Evolutionary conservation across 2,797 vertebrate species (phyloP).

Genomic region (Staurois parvus): DNA sequence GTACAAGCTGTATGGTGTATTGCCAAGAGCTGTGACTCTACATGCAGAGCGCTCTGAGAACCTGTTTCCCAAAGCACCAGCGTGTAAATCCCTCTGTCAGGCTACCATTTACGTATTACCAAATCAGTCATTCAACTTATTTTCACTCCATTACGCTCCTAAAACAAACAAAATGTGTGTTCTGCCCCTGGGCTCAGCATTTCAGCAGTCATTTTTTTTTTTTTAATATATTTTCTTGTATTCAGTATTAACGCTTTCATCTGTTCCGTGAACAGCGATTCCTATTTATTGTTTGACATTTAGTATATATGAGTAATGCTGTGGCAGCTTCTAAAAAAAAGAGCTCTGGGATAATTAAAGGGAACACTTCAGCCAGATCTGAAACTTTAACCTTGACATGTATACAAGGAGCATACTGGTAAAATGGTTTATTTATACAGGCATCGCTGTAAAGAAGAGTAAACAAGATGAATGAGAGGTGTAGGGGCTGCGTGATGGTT

Average conservation of each 20-base stretch:
- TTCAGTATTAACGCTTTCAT: constrained; percentile 3
- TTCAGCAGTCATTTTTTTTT: constrained; percentile 12
- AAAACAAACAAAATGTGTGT: constrained; percentile 56
- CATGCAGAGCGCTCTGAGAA: not conserved
- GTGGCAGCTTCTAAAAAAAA: too few relatives aligned
- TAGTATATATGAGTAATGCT: not conserved
- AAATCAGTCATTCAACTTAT: constrained; percentile 58
- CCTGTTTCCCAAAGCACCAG: not conserved
- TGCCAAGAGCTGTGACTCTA: not conserved
- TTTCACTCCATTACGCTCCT: constrained; percentile 53
- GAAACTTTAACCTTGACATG: too few relatives aligned
- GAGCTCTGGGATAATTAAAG: too few relatives aligned
- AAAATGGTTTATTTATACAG: too few relatives aligned
- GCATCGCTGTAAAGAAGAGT: too few relatives aligned
- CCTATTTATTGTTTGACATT: not conserved
- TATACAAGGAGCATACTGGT: too few relatives aligned
- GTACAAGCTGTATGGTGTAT: not conserved
- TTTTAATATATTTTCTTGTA: not conserved
- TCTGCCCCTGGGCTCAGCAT: constrained; percentile 30
- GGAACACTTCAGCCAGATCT: too few relatives aligned
- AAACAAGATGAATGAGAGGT: too few relatives aligned
- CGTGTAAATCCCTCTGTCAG: constrained; percentile 47
- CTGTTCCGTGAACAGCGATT: not conserved
- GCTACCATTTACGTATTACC: constrained; percentile 51
- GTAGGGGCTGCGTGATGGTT: too few relatives aligned